Conservation (phyloP, 2,888 invertebrate genomes). For the Catocala nupta region DNA sequence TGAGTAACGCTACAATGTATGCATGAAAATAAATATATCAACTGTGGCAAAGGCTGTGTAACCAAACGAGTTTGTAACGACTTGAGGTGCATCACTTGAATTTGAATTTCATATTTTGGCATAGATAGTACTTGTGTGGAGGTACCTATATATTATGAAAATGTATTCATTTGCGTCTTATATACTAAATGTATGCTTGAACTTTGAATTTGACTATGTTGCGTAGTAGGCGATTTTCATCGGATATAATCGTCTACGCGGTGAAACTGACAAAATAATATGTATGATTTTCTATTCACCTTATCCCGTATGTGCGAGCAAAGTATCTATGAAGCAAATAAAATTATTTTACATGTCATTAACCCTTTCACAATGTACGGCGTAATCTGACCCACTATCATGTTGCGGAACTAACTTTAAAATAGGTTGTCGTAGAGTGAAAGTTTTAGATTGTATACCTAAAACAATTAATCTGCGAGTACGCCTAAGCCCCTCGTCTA, state of each 20-base stretch:
- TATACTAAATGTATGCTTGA: slow-evolving; percentile 18
- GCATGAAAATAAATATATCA: slow-evolving; percentile 50
- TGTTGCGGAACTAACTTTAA: slow-evolving; percentile 2
- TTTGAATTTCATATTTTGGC: slow-evolving; percentile 70
- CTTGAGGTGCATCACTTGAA: slow-evolving; percentile 67
- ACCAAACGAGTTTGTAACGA: slow-evolving; percentile 75
- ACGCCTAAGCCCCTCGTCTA: not conserved
- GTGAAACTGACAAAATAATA: not conserved
- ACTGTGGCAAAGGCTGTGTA: slow-evolving; percentile 52
- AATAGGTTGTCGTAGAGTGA: not conserved
- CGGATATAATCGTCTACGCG: not conserved
- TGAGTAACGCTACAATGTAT: slow-evolving; percentile 30
- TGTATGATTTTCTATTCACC: not conserved
- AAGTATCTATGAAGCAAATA: slow-evolving; percentile 1
- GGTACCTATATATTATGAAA: slow-evolving; percentile 24
- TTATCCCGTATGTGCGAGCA: not conserved
- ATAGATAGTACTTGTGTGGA: slow-evolving; percentile 53
- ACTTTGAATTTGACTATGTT: slow-evolving; percentile 7
- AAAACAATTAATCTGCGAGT: slow-evolving; percentile 6
- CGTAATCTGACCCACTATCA: not conserved
- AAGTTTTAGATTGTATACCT: slow-evolving; percentile 5
- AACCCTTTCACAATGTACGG: slow-evolving; percentile 5
- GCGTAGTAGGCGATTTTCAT: not conserved
- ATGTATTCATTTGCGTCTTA: slow-evolving; percentile 29
- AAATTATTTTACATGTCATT: slow-evolving; percentile 9